Evolutionary conservation across 2,797 vertebrate genomes (phyloP), one percentile per base, ranked within the genome.

Genomic region (Hippocampus kuda): DNA sequence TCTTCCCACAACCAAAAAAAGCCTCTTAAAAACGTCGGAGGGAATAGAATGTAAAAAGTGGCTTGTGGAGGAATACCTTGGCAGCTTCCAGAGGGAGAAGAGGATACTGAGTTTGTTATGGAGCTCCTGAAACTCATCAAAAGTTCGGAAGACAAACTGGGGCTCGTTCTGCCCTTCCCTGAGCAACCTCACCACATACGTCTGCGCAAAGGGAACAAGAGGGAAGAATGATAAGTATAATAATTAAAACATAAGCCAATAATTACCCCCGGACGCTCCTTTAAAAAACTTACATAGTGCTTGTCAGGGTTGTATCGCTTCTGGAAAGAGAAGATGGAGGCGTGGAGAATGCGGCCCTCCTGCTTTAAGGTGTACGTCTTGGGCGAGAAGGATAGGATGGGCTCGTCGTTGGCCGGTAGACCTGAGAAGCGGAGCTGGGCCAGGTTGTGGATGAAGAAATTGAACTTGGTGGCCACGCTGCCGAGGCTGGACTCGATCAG

Each of bases 241-340:
- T 22, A 27, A 15, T 27, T 30, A 1, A 49, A 26, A n/a, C 1
- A 16, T 15, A 20, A 65, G 2, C 24, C 20, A 65, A 65, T 26
- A 49, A 20, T 13, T 18, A 46, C 24, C 42, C 15, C 9, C 4
- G 16, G 3, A 46, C 6, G 6, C 6, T 38, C 27, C 56, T n/a
- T 1, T 51, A 27, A 5, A 18, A 38, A 61, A 68, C 94, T 93
- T 79, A 98, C 97, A 13, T 99, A 99, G 76, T 98, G 93, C 83
- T 99, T 99, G 83, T 99, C 97, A 22, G 97, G 97, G 81, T 92
- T 99, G 88, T 99, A 99, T 91, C 94, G 92, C 90, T 99, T 99
- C 88, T 99, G 97, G 74, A 96, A 99, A 2, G 96, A 97, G 85
- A 94, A 99, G 78, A 99, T 92, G 78, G 94, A 94, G 65, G 92